A percentile compares a stretch with the other conserved stretches of the same genome.
phyloP scores from a whole-genome alignment of 2,797 vertebrate genomes.

The Adelosebastes latens region DNA sequence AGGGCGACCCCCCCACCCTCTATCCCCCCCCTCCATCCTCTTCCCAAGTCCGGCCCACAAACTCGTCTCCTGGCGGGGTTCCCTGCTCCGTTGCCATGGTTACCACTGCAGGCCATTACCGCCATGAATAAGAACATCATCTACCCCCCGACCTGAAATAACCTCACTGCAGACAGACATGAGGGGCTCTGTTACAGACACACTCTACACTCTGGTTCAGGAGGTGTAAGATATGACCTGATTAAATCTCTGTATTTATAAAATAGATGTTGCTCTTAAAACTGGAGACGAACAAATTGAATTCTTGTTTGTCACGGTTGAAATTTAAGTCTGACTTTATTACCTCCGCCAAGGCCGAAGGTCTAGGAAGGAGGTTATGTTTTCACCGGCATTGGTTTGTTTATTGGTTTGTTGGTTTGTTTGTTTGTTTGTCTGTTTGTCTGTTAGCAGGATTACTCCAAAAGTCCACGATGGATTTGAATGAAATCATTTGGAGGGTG shows the following conservation, averaged over 20 bases:
- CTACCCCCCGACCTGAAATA: conserved; percentile 53
- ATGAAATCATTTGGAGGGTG: too few species aligned
- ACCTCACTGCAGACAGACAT: conserved; percentile 33
- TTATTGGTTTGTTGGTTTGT: too few species aligned
- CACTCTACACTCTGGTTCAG: background rate
- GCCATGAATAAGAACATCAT: conserved; percentile 63
- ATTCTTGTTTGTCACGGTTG: too few species aligned
- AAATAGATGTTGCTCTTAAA: too few species aligned
- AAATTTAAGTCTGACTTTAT: too few species aligned
- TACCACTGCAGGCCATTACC: conserved; percentile 59
- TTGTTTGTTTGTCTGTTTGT: too few species aligned
- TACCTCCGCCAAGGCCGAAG: too few species aligned
- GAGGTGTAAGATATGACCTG: background rate
- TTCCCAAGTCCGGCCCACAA: background rate
- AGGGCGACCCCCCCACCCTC: background rate
- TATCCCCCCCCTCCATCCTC: background rate
- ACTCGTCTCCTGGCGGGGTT: conserved; percentile 37
- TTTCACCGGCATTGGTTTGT: too few species aligned
- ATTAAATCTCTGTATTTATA: background rate
- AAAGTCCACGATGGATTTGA: too few species aligned
- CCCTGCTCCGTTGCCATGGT: conserved; percentile 57
- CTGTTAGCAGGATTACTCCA: too few species aligned
- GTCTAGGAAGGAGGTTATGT: too few species aligned
- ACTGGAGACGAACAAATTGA: too few species aligned
- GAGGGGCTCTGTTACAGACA: background rate